These are phyloP conservation scores for Squalus acanthias DNA, from an alignment of 2,797 vertebrate genomes.

Conservation along the genomic window DNA sequence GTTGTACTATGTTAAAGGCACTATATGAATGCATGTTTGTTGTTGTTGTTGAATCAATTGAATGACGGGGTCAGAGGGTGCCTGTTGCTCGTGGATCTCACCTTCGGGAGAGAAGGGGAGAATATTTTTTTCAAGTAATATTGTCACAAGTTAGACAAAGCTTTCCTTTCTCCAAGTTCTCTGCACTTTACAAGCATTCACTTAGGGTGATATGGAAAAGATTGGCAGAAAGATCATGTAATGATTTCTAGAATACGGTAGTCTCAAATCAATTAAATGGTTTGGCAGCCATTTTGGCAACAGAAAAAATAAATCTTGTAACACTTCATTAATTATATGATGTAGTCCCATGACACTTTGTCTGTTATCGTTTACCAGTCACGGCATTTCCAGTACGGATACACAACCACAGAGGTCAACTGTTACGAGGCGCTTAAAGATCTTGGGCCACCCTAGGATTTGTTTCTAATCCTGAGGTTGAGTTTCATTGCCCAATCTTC, in stretches of 20 bases:
- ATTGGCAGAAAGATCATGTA: background rate
- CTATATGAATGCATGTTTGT: no score
- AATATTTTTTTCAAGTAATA: background rate
- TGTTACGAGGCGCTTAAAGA: no score
- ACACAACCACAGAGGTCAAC: no score
- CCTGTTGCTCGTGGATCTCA: background rate
- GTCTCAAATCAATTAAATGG: conserved; percentile 12
- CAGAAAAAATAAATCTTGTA: background rate
- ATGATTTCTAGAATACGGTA: background rate
- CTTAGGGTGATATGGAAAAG: background rate
- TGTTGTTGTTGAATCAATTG: background rate
- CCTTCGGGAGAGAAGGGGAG: background rate
- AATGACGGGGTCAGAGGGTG: background rate
- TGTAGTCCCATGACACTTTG: background rate
- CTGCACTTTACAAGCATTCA: background rate
- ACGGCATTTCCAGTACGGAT: background rate
- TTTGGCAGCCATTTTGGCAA: background rate
- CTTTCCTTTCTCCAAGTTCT: background rate
- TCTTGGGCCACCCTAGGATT: no score
- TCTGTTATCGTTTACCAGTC: background rate
- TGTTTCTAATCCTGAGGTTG: no score
- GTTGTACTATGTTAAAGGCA: no score
- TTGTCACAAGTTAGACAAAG: background rate
- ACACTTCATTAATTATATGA: background rate
- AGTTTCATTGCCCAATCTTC: no score